Conservation (phyloP, 2,797 vertebrate species). For the Phoebastria nigripes region DNA sequence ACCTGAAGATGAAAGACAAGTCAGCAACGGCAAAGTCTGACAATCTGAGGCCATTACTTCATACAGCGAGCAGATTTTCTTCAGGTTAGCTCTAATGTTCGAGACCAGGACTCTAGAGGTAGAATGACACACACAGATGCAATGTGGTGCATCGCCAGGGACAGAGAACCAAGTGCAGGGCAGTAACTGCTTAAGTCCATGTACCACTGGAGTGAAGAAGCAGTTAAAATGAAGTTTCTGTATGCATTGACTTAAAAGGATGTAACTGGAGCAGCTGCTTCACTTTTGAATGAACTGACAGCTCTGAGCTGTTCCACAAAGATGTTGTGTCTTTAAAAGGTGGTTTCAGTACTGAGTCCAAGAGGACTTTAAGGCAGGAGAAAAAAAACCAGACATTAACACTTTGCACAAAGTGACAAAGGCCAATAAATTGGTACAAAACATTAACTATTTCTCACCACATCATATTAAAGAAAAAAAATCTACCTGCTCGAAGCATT, state of each 20-base stretch:
- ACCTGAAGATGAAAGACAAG: not conserved
- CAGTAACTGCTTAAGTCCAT: not conserved
- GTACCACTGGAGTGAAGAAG: not conserved
- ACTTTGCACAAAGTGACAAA: not conserved
- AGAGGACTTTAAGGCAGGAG: not conserved
- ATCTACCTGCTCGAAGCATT: not conserved
- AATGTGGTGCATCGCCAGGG: accelerated
- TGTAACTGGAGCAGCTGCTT: not conserved
- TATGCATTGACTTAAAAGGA: not conserved
- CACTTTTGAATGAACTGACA: not conserved
- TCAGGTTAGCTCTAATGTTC: not conserved
- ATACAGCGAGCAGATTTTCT: not conserved
- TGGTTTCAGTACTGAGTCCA: not conserved
- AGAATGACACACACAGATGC: not conserved
- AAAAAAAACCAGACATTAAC: not conserved
- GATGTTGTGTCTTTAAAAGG: not conserved
- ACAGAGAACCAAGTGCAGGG: not conserved
- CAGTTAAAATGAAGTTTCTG: not conserved
- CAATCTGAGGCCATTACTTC: not conserved
- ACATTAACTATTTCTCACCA: not conserved
- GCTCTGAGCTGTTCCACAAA: not conserved
- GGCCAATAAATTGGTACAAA: not conserved
- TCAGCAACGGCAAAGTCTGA: not conserved
- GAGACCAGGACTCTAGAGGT: not conserved
- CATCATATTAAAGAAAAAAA: not conserved